Evolutionary conservation across 2,888 invertebrate species (phyloP).

Genomic region (Clanis bilineata): DNA sequence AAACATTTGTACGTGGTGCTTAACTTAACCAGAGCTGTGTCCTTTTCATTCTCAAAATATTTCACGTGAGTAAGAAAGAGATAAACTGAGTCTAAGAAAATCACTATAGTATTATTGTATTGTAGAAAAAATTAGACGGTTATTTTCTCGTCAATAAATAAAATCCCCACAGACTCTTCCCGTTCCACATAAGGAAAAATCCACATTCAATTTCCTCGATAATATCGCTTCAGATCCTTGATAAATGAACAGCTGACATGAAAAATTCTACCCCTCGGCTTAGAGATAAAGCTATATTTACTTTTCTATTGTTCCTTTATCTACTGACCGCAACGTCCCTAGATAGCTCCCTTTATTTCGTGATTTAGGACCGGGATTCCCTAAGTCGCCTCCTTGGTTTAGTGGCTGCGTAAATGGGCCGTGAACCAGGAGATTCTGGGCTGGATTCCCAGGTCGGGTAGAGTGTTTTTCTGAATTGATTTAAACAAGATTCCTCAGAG

Average conservation of each 20-base stretch:
- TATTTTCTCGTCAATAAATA: neutral
- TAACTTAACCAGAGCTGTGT: too few species aligned
- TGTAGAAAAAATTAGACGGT: too few species aligned
- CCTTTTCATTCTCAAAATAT: too few species aligned
- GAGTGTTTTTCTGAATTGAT: too few species aligned
- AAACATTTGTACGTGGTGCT: too few species aligned
- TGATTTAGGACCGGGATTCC: neutral
- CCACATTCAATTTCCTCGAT: constrained; percentile 1
- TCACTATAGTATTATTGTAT: too few species aligned
- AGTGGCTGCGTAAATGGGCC: too few species aligned
- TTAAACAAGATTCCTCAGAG: too few species aligned
- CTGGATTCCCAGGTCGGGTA: too few species aligned
- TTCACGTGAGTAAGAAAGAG: too few species aligned
- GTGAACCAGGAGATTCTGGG: too few species aligned
- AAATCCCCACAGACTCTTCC: neutral
- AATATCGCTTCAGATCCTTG: neutral
- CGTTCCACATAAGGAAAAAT: constrained; percentile 1
- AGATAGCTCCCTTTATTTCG: neutral
- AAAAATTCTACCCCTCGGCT: neutral
- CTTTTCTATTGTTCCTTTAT: neutral
- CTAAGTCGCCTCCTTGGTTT: neutral
- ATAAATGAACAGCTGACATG: constrained; percentile 5
- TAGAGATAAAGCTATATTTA: neutral
- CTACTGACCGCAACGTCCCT: neutral
- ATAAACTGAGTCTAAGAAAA: too few species aligned